Evolutionary conservation across 2,113 vertebrate genomes (phyloP).

Genomic region (Bagarius yarrelli): DNA sequence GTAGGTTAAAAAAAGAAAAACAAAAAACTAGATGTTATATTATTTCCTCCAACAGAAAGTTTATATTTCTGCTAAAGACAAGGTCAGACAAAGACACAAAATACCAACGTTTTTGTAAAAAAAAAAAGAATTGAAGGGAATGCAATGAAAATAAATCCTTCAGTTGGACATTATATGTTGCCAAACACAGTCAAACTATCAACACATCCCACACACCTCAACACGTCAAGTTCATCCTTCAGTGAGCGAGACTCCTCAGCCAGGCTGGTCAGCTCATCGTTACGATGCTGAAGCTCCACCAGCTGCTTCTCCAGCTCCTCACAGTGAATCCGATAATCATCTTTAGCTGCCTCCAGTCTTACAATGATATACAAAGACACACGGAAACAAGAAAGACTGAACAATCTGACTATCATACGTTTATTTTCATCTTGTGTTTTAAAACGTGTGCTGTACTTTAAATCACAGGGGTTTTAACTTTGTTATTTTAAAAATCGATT

Average conservation of each 20-base stretch:
- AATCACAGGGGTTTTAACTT: too few species aligned
- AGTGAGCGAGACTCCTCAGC: conserved; percentile 93
- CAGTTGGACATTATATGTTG: not conserved
- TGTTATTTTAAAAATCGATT: too few species aligned
- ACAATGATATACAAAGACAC: conserved; percentile 12
- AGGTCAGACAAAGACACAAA: not conserved
- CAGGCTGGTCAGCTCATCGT: conserved; percentile 88
- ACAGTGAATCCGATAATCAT: conserved; percentile 96
- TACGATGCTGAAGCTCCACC: conserved; percentile 91
- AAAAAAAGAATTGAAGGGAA: not conserved
- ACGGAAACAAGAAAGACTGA: not conserved
- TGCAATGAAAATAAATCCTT: not conserved
- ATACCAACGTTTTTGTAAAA: too few species aligned
- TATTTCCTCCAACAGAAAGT: too few species aligned
- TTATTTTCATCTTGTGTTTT: too few species aligned
- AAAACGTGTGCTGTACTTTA: too few species aligned
- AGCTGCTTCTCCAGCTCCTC: conserved; percentile 94
- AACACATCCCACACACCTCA: conserved; percentile 72
- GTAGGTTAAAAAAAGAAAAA: too few species aligned
- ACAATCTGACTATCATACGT: not conserved
- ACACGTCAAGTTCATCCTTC: conserved; percentile 92
- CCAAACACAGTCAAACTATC: not conserved
- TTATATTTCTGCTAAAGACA: not conserved
- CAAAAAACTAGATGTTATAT: too few species aligned
- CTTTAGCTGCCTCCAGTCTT: conserved; percentile 95